Conservation (phyloP, 2,888 invertebrate species). For the Blastobasis lacticolella region DNA sequence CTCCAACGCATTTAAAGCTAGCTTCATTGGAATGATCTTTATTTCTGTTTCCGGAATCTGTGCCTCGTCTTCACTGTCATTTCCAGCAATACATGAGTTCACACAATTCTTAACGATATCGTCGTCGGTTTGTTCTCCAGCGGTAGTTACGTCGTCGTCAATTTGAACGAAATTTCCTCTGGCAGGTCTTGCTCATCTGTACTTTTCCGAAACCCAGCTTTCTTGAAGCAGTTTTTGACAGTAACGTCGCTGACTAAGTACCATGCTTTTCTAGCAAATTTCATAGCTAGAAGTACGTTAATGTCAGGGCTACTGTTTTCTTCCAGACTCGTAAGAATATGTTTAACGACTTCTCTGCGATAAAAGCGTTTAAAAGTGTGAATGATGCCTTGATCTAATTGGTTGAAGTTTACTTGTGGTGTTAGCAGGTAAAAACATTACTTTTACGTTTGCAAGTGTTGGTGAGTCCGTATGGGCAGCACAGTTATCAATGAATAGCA, state of each 20-base stretch:
- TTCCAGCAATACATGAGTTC: slow-evolving; percentile 11
- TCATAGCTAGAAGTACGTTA: slow-evolving; percentile 15
- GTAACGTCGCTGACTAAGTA: slow-evolving; percentile 13
- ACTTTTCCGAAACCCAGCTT: slow-evolving; percentile 17
- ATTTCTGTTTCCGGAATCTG: slow-evolving; percentile 18
- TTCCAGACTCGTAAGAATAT: slow-evolving; percentile 14
- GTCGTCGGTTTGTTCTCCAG: slow-evolving; percentile 16
- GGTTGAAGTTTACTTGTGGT: slow-evolving; percentile 13
- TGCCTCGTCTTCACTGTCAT: slow-evolving; percentile 20
- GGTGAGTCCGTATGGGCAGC: slow-evolving; percentile 6
- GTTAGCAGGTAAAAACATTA: slow-evolving; percentile 8
- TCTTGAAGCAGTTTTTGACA: slow-evolving; percentile 19
- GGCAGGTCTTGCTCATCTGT: slow-evolving; percentile 13
- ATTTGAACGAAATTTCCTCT: slow-evolving; percentile 15
- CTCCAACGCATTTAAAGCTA: slow-evolving; percentile 18
- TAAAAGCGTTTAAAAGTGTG: slow-evolving; percentile 10
- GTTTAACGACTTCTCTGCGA: slow-evolving; percentile 11
- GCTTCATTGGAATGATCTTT: slow-evolving; percentile 12
- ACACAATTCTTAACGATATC: too few species aligned
- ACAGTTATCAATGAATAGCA: slow-evolving; percentile 13
- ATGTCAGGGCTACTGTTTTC: slow-evolving; percentile 12
- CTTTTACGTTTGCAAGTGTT: slow-evolving; percentile 6
- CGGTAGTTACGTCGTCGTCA: slow-evolving; percentile 13
- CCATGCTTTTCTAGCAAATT: slow-evolving; percentile 17
- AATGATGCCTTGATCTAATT: slow-evolving; percentile 14